phyloP scores from a whole-genome alignment of 1,140 invertebrate species.

The Drosophila arawakana region DNA sequence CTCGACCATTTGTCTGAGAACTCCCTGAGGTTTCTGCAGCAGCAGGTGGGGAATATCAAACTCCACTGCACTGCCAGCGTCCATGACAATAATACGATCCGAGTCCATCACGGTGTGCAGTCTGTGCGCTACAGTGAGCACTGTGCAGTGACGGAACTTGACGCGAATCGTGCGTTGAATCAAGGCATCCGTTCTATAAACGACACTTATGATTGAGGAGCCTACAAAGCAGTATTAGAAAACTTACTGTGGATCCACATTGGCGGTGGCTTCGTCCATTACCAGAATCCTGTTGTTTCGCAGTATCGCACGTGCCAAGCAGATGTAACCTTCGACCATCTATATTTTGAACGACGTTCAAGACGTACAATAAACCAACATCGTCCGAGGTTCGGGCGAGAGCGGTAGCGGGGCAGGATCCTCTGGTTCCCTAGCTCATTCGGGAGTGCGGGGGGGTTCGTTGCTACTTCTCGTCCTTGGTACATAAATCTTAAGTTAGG shows the following conservation, averaged over 20 bases:
- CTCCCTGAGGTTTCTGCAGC: constrained; percentile 84
- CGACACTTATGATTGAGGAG: neutral
- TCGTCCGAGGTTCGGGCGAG: no score
- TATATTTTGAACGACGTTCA: no score
- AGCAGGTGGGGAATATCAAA: constrained; percentile 88
- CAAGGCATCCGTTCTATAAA: constrained; percentile 86
- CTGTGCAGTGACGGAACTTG: constrained; percentile 87
- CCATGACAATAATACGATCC: constrained; percentile 88
- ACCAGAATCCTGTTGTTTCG: constrained; percentile 90
- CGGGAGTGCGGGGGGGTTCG: no score
- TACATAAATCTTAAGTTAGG: no score
- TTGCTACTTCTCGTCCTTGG: no score
- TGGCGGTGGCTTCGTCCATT: constrained; percentile 90
- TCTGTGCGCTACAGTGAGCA: constrained; percentile 91
- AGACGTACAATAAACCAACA: no score
- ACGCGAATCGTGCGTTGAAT: constrained; percentile 86
- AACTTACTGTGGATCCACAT: constrained; percentile 89
- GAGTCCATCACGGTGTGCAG: constrained; percentile 94
- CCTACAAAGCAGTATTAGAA: constrained; percentile 43
- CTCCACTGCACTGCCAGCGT: constrained; percentile 87
- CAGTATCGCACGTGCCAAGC: constrained; percentile 92
- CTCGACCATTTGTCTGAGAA: constrained; percentile 73
- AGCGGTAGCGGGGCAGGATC: no score
- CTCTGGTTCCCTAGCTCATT: no score
- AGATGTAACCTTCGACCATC: no score